Percentiles rank a stretch among this genome's conserved stretches.
phyloP scores from a whole-genome alignment of 2,113 vertebrate species.

The Leucoraja erinaceus region DNA sequence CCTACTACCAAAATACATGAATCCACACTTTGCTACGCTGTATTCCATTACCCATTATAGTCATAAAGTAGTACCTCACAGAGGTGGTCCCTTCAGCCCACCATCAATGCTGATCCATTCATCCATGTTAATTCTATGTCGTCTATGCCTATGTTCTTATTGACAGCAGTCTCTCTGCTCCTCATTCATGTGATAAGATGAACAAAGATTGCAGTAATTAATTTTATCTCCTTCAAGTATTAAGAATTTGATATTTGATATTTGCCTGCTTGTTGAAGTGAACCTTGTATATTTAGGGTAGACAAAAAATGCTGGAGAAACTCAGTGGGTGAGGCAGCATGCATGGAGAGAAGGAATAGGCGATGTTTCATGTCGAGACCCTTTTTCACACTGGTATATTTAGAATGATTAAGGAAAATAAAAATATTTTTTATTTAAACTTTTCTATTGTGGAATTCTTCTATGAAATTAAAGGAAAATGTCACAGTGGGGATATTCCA shows the following conservation, averaged over 20 bases:
- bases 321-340: too few relatives aligned
- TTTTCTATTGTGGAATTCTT: neutral
- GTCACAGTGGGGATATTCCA: neutral
- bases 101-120: too few relatives aligned
- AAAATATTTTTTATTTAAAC: neutral
- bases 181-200: neutral
- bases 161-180: neutral
- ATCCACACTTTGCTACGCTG: too few relatives aligned
- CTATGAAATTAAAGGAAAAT: neutral
- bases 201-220: neutral
- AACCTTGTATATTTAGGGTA: neutral
- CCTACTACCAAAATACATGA: too few relatives aligned
- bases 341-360: too few relatives aligned
- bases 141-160: neutral
- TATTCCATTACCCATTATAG: neutral
- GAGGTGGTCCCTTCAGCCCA: too few relatives aligned
- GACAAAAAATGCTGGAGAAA: too few relatives aligned
- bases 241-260: neutral
- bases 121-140: too few relatives aligned
- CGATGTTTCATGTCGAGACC: too few relatives aligned
- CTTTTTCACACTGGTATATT: neutral
- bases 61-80: too few relatives aligned
- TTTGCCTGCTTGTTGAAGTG: neutral
- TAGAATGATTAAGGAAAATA: too few relatives aligned
- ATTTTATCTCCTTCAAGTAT: conserved; percentile 13